Base-by-base conservation (phyloP, 2,888 invertebrate species). In the Latrodectus hesperus region DNA sequence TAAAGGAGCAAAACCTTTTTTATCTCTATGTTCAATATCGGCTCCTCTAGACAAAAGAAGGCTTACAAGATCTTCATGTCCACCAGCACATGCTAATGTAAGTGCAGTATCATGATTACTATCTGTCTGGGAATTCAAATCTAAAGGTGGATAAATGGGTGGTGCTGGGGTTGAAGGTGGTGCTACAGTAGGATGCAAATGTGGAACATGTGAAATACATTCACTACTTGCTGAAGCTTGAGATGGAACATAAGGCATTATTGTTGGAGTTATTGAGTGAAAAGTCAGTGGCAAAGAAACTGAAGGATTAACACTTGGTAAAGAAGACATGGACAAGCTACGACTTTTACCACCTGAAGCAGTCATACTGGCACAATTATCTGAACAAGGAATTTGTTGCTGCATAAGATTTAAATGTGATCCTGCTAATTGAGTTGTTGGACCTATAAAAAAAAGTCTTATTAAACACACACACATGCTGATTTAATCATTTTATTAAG, bases 21-120 rank as follows among this genome's bases (percentile, higher is more conserved):
- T 99, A 93, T 99, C 99, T 53, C 98, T 95, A 93, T 99, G 99
- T 93, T 99, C 99, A 92, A 99, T 98, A 92, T 98, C 96, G 0
- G 99, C 98, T 83, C 98, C 98, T 89, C 98, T 95, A 90, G 95
- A 95, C 77, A 99, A 94, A 90, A 99, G 94, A 91, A 99, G 94
- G 92, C 97, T 96, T 12, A 99, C 99, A 26, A 99, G 94, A 91
- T 99, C 98, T 92, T 98, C 97, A 92, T 99, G 98, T 0, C 99
- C 99, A 89, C 98, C 98, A 88, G 98, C 97, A 93, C 98, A 99
- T 74, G 99, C 99, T 89, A 99, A 94, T 60, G 99, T 99, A 84
- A 99, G 94, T 81, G 99, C 99, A 8, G 99, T 99, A 93, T 99
- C 99, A 93, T 98, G 98, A 94, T 99, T 99, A 91, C 97, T 97